Percentiles rank a stretch among this genome's conserved stretches.
phyloP scores from a whole-genome alignment of 2,888 invertebrate species.

The Agonopterix heracliana region DNA sequence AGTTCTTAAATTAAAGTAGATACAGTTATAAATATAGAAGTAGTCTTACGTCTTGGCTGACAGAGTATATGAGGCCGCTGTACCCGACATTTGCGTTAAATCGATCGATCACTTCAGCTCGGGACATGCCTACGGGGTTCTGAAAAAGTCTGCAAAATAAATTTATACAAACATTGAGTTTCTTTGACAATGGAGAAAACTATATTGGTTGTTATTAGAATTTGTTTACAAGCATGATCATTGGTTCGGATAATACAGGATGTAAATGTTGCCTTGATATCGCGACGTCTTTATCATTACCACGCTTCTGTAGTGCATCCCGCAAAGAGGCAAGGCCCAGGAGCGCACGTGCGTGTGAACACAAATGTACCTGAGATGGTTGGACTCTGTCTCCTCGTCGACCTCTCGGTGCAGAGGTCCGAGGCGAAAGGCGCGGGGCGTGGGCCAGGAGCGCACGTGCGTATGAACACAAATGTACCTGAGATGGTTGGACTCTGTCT shows the following conservation, averaged over 20 bases:
- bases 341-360: too few species aligned
- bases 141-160: constrained; percentile 65
- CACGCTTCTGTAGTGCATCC: too few species aligned
- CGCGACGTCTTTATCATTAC: too few species aligned
- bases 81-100: constrained; percentile 99
- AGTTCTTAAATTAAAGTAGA: neutral
- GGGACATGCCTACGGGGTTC: constrained; percentile 70
- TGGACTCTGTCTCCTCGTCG: constrained; percentile 97
- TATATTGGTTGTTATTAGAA: too few species aligned
- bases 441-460: constrained; percentile 91
- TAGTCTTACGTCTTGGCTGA: constrained; percentile 92
- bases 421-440: constrained; percentile 90
- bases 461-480: constrained; percentile 58
- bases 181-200: neutral
- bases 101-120: constrained; percentile 89
- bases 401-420: constrained; percentile 93
- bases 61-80: constrained; percentile 96
- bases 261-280: too few species aligned
- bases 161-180: neutral
- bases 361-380: constrained; percentile 82
- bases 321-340: too few species aligned
- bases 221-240: too few species aligned
- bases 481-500: constrained; percentile 94
- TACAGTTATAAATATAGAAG: neutral
- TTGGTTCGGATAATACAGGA: too few species aligned